These are phyloP conservation scores for Glareola pratincola DNA, from an alignment of 2,113 vertebrate species.

Conservation along the genomic window DNA sequence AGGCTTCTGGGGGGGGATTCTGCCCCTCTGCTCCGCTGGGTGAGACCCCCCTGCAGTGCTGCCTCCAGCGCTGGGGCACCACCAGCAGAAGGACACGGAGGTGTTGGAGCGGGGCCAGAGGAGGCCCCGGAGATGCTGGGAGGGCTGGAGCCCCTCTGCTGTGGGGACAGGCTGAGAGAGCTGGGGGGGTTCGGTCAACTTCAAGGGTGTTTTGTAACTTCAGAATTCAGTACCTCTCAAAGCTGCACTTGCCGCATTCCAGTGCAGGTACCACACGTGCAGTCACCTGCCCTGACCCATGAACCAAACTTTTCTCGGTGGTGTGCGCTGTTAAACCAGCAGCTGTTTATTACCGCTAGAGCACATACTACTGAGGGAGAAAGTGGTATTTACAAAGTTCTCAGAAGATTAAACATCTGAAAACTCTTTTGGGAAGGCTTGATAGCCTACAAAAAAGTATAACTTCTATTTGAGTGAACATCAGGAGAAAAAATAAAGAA, in stretches of 20 bases:
- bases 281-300: not conserved
- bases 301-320: not conserved
- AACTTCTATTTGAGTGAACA: not conserved
- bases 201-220: not conserved
- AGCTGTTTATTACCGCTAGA: not conserved
- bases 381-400: not conserved
- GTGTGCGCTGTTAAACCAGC: not conserved
- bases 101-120: not conserved
- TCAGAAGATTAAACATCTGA: not conserved
- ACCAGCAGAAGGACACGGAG: not conserved
- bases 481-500: not conserved
- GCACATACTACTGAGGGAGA: not conserved
- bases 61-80: not conserved
- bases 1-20: not conserved
- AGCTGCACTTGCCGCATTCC: not conserved
- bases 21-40: not conserved
- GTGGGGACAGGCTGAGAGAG: not conserved
- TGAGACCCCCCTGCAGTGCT: not conserved
- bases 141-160: not conserved
- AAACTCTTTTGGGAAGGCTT: not conserved
- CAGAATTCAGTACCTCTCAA: not conserved
- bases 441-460: not conserved
- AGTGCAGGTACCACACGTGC: not conserved
- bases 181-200: not conserved
- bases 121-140: not conserved